Conservation (phyloP, 1,140 invertebrate genomes). For the Drosophila nebulosa region DNA sequence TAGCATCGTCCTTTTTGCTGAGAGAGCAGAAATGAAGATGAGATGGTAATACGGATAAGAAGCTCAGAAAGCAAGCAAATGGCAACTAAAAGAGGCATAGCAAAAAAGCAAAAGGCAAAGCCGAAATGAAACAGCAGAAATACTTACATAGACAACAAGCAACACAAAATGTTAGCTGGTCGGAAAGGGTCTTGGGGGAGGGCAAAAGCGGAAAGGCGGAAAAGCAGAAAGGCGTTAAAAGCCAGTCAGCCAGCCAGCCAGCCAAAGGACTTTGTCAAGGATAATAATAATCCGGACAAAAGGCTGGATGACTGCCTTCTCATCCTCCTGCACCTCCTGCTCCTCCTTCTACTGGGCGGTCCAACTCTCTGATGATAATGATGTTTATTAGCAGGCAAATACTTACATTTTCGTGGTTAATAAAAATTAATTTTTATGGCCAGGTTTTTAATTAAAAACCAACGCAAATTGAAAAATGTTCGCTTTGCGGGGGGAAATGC, state of each 20-base stretch:
- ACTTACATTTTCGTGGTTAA: constrained; percentile 49
- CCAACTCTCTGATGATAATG: constrained; percentile 50
- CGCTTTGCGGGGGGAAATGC: constrained; percentile 13
- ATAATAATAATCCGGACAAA: constrained; percentile 8
- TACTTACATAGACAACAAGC: neutral
- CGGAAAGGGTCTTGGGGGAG: neutral
- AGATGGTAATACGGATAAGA: constrained; percentile 73
- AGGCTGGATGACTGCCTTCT: constrained; percentile 7
- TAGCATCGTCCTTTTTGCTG: constrained; percentile 53
- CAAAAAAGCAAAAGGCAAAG: constrained; percentile 38
- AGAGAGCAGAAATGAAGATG: constrained; percentile 73
- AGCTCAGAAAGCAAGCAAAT: constrained; percentile 60
- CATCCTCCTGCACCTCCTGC: too few species aligned
- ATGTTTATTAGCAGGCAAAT: constrained; percentile 75
- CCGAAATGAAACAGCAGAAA: constrained; percentile 18
- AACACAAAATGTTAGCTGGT: neutral
- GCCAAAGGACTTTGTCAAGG: constrained; percentile 43
- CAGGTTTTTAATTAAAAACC: constrained; percentile 76
- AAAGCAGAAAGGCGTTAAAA: constrained; percentile 59
- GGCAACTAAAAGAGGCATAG: constrained; percentile 27
- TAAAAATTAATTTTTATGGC: constrained; percentile 76
- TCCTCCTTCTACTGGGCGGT: neutral
- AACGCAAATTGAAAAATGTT: constrained; percentile 69
- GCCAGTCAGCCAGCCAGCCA: constrained; percentile 30
- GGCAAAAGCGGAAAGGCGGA: constrained; percentile 10